Evolutionary conservation across 2,113 vertebrate species (phyloP).

Genomic region (Tricholaema leucomelas): DNA sequence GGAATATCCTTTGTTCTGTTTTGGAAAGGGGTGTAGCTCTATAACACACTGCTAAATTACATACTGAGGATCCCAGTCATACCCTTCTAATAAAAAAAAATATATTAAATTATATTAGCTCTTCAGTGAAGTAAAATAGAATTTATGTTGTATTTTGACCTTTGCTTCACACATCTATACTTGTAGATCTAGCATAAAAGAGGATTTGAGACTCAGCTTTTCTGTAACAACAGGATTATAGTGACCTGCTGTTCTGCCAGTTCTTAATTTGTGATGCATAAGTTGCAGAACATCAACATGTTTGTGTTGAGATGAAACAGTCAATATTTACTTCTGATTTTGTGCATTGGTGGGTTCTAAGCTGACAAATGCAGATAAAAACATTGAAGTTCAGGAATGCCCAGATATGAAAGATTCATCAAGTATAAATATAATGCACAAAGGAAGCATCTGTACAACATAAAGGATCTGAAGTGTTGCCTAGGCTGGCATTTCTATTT

Average conservation of each 20-base stretch:
- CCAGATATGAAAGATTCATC: neutral
- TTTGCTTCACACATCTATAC: neutral
- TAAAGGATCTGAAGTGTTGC: neutral
- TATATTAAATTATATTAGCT: neutral
- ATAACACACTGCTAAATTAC: neutral
- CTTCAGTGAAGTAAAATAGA: neutral
- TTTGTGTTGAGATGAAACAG: neutral
- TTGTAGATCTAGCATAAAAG: neutral
- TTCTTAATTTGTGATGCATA: neutral
- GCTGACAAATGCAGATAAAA: neutral
- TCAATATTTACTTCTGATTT: neutral
- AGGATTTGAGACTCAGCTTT: neutral
- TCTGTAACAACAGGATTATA: neutral
- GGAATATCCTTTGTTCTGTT: neutral
- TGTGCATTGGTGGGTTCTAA: neutral
- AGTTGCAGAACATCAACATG: neutral
- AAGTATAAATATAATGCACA: neutral
- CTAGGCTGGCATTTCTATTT: neutral
- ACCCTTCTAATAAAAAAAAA: neutral
- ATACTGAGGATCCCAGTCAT: neutral
- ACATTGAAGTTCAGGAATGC: neutral
- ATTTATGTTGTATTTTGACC: neutral
- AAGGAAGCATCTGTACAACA: neutral
- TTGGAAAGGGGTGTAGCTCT: neutral
- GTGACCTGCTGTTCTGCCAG: neutral